Percentiles rank a stretch among this genome's conserved stretches.
Evolutionary conservation across 2,888 invertebrate species (phyloP).

Genomic region (Chelonus formosanus): DNA sequence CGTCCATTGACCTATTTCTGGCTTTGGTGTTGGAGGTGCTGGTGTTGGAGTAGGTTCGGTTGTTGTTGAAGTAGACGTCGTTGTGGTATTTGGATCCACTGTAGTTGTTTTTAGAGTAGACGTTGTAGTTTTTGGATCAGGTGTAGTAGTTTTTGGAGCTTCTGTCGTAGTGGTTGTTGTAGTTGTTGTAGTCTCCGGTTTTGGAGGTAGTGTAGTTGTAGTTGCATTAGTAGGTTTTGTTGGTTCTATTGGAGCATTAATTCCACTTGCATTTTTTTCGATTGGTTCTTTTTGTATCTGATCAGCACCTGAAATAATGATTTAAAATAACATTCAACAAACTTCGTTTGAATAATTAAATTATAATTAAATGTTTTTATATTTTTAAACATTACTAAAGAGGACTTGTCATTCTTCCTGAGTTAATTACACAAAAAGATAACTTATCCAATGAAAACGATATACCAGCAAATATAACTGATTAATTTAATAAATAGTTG

Average conservation of each 20-base stretch:
- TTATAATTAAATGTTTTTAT: no score
- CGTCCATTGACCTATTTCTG: constrained; percentile 67
- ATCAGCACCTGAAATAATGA: no score
- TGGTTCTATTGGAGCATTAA: background rate
- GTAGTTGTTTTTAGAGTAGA: constrained; percentile 52
- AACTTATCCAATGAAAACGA: no score
- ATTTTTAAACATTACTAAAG: no score
- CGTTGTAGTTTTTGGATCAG: constrained; percentile 18
- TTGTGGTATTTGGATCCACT: constrained; percentile 52
- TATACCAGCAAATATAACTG: no score
- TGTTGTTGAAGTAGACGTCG: constrained; percentile 56
- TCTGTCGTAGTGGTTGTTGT: constrained; percentile 9
- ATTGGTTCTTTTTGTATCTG: no score
- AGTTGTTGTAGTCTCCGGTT: constrained; percentile 8
- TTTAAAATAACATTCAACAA: no score
- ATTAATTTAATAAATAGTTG: no score
- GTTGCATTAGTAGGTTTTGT: constrained; percentile 1
- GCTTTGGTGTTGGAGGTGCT: constrained; percentile 52
- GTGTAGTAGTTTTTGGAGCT: constrained; percentile 25
- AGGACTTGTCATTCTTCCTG: no score
- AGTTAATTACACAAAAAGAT: no score
- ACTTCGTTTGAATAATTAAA: no score
- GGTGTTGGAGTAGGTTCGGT: constrained; percentile 39
- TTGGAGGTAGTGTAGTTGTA: background rate
- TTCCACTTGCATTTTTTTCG: no score